Conservation (phyloP, 2,797 vertebrate species). For the Xiphorhynchus erythropygius region DNA sequence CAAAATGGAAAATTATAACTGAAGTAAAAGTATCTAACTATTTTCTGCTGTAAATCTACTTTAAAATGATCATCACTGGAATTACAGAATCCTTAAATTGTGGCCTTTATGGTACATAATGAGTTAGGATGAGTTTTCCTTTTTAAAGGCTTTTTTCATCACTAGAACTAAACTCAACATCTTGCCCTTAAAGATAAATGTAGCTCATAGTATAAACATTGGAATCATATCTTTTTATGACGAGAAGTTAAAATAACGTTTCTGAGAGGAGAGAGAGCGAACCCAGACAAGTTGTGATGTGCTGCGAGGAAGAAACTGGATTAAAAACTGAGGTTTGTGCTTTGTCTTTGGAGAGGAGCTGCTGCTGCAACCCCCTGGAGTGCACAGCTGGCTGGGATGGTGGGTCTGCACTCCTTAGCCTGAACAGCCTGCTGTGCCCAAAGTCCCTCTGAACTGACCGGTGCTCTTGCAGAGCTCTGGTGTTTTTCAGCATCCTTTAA, state of each 20-base stretch:
- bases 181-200: conserved; percentile 78
- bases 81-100: conserved; percentile 82
- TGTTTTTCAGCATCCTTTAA: neutral
- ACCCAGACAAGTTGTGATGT: neutral
- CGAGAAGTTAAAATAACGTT: conserved; percentile 13
- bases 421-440: neutral
- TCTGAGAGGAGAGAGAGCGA: neutral
- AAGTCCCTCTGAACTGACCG: neutral
- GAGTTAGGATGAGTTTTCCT: conserved; percentile 81
- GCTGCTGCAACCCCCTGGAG: neutral
- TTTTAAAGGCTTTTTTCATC: conserved; percentile 80
- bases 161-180: conserved; percentile 73
- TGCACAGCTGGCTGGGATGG: neutral
- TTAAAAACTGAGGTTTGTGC: neutral
- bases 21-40: conserved; percentile 93
- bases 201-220: conserved; percentile 62
- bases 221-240: conserved; percentile 68
- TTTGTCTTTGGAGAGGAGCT: neutral
- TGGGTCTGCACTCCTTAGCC: neutral
- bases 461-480: neutral
- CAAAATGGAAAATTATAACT: conserved; percentile 90
- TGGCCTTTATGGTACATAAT: conserved; percentile 81
- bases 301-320: neutral
- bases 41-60: conserved; percentile 92
- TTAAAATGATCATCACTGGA: conserved; percentile 81